phyloP scores from a whole-genome alignment of 2,888 invertebrate genomes.

The Diadegma fenestrale region DNA sequence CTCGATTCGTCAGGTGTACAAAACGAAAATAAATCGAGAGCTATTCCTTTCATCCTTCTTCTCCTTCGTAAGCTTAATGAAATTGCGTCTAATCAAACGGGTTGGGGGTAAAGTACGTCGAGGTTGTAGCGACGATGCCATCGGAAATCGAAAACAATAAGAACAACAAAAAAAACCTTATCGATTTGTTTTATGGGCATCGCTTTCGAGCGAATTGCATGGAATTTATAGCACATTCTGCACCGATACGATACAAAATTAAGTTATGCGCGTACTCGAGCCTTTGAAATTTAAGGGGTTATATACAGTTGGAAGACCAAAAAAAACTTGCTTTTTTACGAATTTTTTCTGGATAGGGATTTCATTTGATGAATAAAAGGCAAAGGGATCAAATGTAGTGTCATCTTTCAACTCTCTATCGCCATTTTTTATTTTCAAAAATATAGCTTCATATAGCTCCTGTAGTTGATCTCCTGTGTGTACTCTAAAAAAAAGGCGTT shows the following conservation, averaged over 20 bases:
- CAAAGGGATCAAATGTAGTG: no score
- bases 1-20: constrained; percentile 44
- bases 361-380: no score
- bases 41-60: constrained; percentile 4
- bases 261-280: not conserved
- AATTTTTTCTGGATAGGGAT: no score
- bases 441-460: no score
- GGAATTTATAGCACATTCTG: constrained; percentile 17
- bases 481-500: no score
- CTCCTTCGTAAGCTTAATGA: constrained; percentile 38
- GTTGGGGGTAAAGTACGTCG: constrained; percentile 28
- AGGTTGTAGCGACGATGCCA: constrained; percentile 3
- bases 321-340: no score
- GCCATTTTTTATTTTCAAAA: no score
- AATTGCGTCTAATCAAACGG: constrained; percentile 45
- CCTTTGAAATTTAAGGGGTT: not conserved
- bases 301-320: no score
- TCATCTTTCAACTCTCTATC: no score
- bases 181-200: constrained; percentile 1
- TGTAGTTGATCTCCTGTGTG: no score
- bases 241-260: not conserved
- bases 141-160: not conserved
- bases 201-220: not conserved
- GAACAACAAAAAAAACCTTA: not conserved
- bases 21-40: constrained; percentile 20